Percentiles rank a stretch among this genome's conserved stretches.
Conservation (phyloP, 2,797 vertebrate genomes). For the Momotus momota region DNA sequence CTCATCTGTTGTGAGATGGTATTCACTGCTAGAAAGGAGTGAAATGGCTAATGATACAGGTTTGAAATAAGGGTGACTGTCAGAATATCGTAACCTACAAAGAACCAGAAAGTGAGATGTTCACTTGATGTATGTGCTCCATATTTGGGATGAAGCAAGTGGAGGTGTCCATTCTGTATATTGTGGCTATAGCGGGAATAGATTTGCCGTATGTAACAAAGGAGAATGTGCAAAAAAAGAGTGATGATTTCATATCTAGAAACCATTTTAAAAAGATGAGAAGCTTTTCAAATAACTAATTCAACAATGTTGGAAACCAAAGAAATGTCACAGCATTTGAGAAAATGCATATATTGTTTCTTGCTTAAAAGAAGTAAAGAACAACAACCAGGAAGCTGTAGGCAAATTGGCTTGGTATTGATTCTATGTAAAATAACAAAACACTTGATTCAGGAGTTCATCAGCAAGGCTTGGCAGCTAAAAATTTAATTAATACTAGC, state of each 20-base stretch:
- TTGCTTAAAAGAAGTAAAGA: neutral
- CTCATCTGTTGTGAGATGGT: neutral
- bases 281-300: neutral
- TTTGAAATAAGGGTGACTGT: neutral
- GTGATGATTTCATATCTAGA: neutral
- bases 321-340: neutral
- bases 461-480: neutral
- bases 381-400: neutral
- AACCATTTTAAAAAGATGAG: neutral
- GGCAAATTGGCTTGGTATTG: neutral
- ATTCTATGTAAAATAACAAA: neutral
- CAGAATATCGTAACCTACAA: neutral
- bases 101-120: neutral
- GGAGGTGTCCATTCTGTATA: neutral
- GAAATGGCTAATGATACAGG: neutral
- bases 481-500: conserved; percentile 10
- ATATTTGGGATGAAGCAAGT: neutral
- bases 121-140: neutral
- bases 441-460: neutral
- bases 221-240: neutral
- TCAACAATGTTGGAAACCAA: neutral
- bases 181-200: neutral
- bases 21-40: neutral
- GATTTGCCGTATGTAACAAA: neutral
- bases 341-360: neutral